Evolutionary conservation across 2,797 vertebrate species (phyloP), one percentile per base, ranked within the genome.

Genomic region (Sciurus vulgaris): DNA sequence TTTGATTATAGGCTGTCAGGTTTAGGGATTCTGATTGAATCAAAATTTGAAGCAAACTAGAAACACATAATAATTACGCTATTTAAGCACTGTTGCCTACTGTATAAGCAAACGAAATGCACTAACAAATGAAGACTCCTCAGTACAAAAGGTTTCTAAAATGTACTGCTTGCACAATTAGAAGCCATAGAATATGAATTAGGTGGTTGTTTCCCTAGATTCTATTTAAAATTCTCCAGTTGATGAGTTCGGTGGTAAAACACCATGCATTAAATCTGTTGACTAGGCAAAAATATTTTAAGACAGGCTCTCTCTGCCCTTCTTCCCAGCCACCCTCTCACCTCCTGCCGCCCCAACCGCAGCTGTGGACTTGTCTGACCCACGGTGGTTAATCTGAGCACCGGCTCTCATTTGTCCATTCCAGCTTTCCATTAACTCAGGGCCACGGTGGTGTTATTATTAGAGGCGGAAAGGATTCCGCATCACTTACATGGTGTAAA

Each of bases 1-100:
- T 98, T 98, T 98, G 98, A 98, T 98, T 99, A 98, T 97, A 98
- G 98, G 98, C 97, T 99, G 98, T 98, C 98, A 98, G 97, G 98
- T 98, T 98, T 96, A 97, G 93, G 96, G 96, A 98, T 98, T 98
- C 97, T 98, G 97, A 98, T 91, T 98, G 97, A 98, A 98, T 98
- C 98, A 98, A 98, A 98, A 98, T 98, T 98, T 97, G 96, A 98
- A 98, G 95, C 98, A 98, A 98, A 98, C 97, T 98, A 97, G 97
- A 97, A 98, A 97, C 96, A 98, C 98, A 97, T 97, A 98, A 97
- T 98, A 98, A 99, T 98, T 98, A 98, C 59, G 54, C 97, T 95
- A 97, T 88, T 96, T 97, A 98, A 94, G 97, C 92, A 5, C 96
- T 78, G 91, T 88, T 98, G 97, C 86, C 96, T 97, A 93, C 96